A percentile compares a stretch with the other conserved stretches of the same genome.
These are phyloP conservation scores for Perognathus longimembris DNA, from an alignment of 2,113 vertebrate genomes.

Conservation along the genomic window DNA sequence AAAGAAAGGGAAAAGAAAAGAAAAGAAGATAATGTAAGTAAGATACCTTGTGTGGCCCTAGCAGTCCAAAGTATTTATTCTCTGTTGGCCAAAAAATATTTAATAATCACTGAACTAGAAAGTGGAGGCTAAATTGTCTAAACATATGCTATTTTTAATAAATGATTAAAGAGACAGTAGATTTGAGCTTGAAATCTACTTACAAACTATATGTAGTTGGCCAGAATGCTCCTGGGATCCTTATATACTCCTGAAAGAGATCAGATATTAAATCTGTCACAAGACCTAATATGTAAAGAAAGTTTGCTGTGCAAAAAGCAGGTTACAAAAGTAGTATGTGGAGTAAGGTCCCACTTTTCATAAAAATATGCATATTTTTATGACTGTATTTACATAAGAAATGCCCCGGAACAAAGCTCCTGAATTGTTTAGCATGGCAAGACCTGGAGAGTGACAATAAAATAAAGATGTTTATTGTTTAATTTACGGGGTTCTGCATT, in stretches of 20 bases:
- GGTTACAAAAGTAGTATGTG: neutral
- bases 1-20: neutral
- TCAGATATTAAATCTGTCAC: slow-evolving; percentile 1
- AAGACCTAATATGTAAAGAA: slow-evolving; percentile 19
- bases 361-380: slow-evolving; percentile 44
- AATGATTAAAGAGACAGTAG: slow-evolving; percentile 7
- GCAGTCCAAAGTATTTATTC: neutral
- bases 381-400: neutral
- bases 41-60: neutral
- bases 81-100: neutral
- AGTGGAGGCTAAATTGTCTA: neutral
- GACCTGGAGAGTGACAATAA: neutral
- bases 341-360: neutral
- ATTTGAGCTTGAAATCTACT: neutral
- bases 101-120: neutral
- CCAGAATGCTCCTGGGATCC: neutral
- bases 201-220: neutral
- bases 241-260: slow-evolving; percentile 25
- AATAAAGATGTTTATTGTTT: slow-evolving; percentile 26
- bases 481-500: neutral
- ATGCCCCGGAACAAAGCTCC: neutral
- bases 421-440: neutral
- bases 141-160: neutral
- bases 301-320: slow-evolving; percentile 36
- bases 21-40: neutral